phyloP scores from a whole-genome alignment of 2,113 vertebrate species.

The Ammodytes dubius region DNA sequence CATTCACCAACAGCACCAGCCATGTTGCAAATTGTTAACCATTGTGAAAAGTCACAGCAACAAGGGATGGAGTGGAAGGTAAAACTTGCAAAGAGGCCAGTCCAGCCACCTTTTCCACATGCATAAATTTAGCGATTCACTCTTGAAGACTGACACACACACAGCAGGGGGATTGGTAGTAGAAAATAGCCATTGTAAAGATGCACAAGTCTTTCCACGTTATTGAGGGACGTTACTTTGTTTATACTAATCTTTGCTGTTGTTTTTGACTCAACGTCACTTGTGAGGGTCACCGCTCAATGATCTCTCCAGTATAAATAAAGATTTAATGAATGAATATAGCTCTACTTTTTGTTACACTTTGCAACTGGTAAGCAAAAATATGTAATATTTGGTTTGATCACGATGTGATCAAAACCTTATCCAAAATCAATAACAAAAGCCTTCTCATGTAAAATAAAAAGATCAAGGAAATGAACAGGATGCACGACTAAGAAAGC shows the following conservation, averaged over 20 bases:
- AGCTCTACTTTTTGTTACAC: too few species aligned
- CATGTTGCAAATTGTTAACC: slow-evolving; percentile 12
- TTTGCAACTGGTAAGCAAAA: too few species aligned
- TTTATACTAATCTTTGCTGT: too few species aligned
- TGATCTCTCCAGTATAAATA: too few species aligned
- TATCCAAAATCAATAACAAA: not conserved
- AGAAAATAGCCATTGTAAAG: not conserved
- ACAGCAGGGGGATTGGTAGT: not conserved
- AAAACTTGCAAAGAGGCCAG: slow-evolving; percentile 15
- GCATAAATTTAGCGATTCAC: not conserved
- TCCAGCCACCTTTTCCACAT: not conserved
- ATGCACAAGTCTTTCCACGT: not conserved
- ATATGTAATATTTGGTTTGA: too few species aligned
- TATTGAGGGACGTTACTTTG: too few species aligned
- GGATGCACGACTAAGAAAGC: slow-evolving; percentile 24
- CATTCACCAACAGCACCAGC: slow-evolving; percentile 45
- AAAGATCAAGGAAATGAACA: not conserved
- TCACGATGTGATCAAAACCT: not conserved
- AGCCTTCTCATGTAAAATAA: not conserved
- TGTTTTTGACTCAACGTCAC: too few species aligned
- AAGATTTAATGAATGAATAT: too few species aligned
- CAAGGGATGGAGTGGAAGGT: slow-evolving; percentile 11
- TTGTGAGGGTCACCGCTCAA: too few species aligned
- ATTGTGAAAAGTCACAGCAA: slow-evolving; percentile 40
- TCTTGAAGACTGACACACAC: not conserved